Percentiles rank a stretch among this genome's conserved stretches.
Evolutionary conservation across 2,113 vertebrate species (phyloP).

Genomic region (Pterocles orientalis): DNA sequence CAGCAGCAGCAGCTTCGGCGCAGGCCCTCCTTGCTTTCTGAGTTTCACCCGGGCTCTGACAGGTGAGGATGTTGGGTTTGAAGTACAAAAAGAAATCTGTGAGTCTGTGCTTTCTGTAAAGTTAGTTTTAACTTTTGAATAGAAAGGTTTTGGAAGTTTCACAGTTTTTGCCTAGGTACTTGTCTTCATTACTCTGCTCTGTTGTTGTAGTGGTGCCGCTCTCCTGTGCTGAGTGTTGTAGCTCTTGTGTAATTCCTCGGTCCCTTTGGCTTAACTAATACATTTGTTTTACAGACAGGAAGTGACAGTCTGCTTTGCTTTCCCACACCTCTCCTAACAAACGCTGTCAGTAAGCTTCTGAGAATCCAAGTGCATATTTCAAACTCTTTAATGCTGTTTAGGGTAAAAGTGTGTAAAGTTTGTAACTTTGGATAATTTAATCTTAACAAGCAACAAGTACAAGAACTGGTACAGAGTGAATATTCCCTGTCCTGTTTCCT

Average conservation of each 20-base stretch:
- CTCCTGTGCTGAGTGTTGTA: not conserved
- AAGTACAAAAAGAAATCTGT: not conserved
- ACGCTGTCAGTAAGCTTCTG: not conserved
- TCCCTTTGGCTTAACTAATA: not conserved
- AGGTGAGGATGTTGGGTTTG: constrained; percentile 76
- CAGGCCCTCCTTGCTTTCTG: constrained; percentile 92
- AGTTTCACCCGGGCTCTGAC: constrained; percentile 95
- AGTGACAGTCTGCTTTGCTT: not conserved
- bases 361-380: not conserved
- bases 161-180: not conserved
- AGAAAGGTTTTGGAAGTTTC: not conserved
- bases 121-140: not conserved
- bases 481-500: not conserved
- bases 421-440: not conserved
- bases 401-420: not conserved
- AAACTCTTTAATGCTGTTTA: not conserved
- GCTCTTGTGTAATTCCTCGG: not conserved
- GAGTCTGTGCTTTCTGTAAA: not conserved
- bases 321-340: not conserved
- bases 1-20: constrained; percentile 85
- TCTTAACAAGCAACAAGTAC: not conserved
- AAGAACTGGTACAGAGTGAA: not conserved
- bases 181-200: not conserved
- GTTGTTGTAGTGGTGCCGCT: not conserved
- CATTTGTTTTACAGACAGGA: not conserved